Conservation (phyloP, 2,797 vertebrate species). For the Urocyon cinereoargenteus region DNA sequence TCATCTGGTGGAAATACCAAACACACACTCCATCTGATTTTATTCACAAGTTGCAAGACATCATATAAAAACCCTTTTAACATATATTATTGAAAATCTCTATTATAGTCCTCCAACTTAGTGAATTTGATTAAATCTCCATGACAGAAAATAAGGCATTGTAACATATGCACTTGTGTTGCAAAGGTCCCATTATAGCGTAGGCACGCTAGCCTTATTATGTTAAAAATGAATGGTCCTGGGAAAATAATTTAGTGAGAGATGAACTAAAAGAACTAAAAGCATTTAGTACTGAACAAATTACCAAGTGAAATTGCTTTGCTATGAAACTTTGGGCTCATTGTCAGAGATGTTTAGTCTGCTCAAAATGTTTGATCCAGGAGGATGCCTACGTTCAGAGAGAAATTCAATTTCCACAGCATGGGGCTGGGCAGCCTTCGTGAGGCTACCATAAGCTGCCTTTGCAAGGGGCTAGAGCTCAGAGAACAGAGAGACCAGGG, state of each 20-base stretch:
- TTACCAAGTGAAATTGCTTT: constrained; percentile 88
- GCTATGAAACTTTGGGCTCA: constrained; percentile 87
- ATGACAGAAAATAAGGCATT: constrained; percentile 85
- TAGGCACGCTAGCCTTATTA: constrained; percentile 77
- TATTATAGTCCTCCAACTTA: constrained; percentile 79
- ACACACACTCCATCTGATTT: constrained; percentile 75
- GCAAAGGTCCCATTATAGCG: constrained; percentile 75
- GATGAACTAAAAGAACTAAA: constrained; percentile 86
- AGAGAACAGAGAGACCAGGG: constrained; percentile 74
- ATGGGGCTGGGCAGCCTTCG: constrained; percentile 73
- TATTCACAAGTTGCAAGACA: constrained; percentile 80
- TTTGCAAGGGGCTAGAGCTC: constrained; percentile 61
- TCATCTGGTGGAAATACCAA: constrained; percentile 71
- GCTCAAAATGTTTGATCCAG: constrained; percentile 84
- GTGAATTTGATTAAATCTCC: constrained; percentile 86
- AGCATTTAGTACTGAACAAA: constrained; percentile 86
- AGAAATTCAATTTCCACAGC: constrained; percentile 84
- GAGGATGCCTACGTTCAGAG: constrained; percentile 83
- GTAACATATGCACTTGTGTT: constrained; percentile 71
- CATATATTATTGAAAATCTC: constrained; percentile 87
- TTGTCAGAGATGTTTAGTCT: constrained; percentile 89
- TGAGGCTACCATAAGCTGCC: constrained; percentile 70
- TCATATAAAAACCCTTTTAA: constrained; percentile 86
- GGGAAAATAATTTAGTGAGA: constrained; percentile 88
- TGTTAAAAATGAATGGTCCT: constrained; percentile 85